Conservation (phyloP, 2,888 invertebrate genomes). For the Papilio gigon region DNA sequence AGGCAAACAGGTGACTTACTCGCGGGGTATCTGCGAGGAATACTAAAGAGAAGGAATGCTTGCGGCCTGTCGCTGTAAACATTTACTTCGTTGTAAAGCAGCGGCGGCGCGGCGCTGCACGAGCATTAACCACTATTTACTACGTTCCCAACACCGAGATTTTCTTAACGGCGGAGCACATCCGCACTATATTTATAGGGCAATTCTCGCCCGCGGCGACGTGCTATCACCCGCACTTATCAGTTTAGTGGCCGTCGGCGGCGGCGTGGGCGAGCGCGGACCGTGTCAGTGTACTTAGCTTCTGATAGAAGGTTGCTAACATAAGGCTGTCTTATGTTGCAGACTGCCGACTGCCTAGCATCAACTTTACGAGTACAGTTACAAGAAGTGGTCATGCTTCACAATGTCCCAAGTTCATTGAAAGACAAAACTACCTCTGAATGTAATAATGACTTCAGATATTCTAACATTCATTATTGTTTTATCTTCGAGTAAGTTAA, state of each 20-base stretch:
- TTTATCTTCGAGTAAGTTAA: no score
- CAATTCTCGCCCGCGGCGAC: constrained; percentile 33
- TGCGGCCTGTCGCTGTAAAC: constrained; percentile 21
- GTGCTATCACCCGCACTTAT: constrained; percentile 46
- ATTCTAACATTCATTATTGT: no score
- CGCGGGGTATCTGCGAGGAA: constrained; percentile 4
- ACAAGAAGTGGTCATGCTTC: no score
- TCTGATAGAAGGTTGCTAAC: background rate
- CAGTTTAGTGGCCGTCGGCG: constrained; percentile 44
- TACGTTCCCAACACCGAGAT: constrained; percentile 16
- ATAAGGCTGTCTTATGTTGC: background rate
- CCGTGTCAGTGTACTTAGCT: no score
- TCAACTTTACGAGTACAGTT: no score
- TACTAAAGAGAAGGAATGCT: constrained; percentile 18
- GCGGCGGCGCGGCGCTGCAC: constrained; percentile 21
- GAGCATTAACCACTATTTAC: constrained; percentile 34
- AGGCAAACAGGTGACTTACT: background rate
- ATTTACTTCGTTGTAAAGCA: constrained; percentile 25
- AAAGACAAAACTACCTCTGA: no score
- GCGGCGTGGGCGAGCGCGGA: no score
- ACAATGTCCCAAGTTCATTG: no score
- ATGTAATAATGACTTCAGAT: no score
- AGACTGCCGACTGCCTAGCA: no score
- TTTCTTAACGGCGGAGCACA: constrained; percentile 28
- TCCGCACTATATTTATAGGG: constrained; percentile 36